Evolutionary conservation across 2,888 invertebrate genomes (phyloP).

Genomic region (Polylopha cassiicola): DNA sequence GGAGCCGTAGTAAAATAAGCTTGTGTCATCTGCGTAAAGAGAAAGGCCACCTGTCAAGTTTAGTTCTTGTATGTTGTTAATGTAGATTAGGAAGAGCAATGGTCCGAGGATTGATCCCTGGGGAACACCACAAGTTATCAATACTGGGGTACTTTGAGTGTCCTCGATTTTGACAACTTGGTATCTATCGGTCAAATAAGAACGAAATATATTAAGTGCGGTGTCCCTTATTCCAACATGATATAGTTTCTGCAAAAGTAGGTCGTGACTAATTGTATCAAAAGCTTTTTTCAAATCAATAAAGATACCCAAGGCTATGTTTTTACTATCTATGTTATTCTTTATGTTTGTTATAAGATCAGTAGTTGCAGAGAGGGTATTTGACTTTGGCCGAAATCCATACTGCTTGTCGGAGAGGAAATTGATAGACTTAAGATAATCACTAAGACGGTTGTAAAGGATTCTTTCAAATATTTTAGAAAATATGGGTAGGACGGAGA

Average conservation of each 20-base stretch:
- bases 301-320: background rate
- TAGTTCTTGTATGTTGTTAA: too few species aligned
- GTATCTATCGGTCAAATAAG: background rate
- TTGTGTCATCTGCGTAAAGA: too few species aligned
- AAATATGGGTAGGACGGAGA: background rate
- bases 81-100: background rate
- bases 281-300: background rate
- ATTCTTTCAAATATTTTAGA: background rate
- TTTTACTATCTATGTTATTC: background rate
- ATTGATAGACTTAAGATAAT: background rate
- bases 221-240: background rate
- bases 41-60: too few species aligned
- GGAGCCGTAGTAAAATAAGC: too few species aligned
- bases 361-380: background rate
- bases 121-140: background rate
- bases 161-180: background rate
- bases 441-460: background rate
- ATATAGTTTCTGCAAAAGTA: background rate
- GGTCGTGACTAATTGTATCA: background rate
- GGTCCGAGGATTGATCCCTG: conserved; percentile 1
- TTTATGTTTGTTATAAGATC: background rate
- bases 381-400: background rate
- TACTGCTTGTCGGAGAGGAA: background rate
- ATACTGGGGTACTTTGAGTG: background rate
- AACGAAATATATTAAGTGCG: background rate